These are phyloP conservation scores for Marmota flaviventris DNA, from an alignment of 2,113 vertebrate species.

Conservation along the genomic window DNA sequence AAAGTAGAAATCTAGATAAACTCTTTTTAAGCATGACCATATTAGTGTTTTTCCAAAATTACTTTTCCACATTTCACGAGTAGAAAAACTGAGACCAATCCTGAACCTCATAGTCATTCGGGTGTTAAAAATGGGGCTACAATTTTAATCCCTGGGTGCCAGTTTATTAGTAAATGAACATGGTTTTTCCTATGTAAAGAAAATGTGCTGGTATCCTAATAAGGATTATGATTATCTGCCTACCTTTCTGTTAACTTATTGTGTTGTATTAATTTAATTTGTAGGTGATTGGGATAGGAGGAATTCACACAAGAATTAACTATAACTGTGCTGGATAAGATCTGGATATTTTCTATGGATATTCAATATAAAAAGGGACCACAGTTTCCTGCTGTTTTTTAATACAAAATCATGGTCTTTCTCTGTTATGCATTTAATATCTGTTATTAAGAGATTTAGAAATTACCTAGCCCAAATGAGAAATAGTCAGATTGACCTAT, in stretches of 20 bases:
- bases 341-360: background rate
- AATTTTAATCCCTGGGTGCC: background rate
- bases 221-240: background rate
- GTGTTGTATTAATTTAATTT: conserved; percentile 26
- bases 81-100: conserved; percentile 16
- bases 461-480: background rate
- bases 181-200: background rate
- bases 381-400: background rate
- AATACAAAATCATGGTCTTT: background rate
- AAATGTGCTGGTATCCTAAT: background rate
- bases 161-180: background rate
- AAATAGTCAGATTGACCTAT: background rate
- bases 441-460: background rate
- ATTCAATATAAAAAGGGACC: background rate
- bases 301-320: background rate
- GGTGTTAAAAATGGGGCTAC: background rate
- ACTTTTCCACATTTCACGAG: background rate
- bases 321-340: background rate
- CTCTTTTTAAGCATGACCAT: background rate
- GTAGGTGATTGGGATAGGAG: background rate
- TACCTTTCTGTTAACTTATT: background rate
- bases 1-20: background rate
- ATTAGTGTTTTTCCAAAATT: background rate
- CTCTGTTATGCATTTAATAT: background rate
- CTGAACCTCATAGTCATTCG: background rate